Percentiles rank a stretch among this genome's conserved stretches.
Evolutionary conservation across 1,140 invertebrate species (phyloP).

Genomic region (Aethina tumida): DNA sequence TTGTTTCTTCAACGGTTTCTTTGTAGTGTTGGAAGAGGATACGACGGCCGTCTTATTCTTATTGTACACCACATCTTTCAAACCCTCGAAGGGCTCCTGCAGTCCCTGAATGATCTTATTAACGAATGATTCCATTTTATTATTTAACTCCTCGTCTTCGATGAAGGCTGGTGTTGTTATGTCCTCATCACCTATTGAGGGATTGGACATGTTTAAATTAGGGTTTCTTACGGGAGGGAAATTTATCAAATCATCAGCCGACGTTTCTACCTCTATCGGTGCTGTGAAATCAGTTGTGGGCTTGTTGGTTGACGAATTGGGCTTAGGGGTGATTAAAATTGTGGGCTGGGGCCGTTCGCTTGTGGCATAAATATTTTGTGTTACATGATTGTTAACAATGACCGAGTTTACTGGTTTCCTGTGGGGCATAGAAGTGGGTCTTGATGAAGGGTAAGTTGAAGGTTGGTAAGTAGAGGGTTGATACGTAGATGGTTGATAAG

Average conservation of each 20-base stretch:
- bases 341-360: conserved; percentile 41
- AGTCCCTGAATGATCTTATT: conserved; percentile 72
- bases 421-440: conserved; percentile 30
- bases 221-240: conserved; percentile 78
- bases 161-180: conserved; percentile 59
- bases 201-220: conserved; percentile 57
- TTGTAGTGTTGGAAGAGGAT: conserved; percentile 31
- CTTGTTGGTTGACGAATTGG: conserved; percentile 37
- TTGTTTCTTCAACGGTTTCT: conserved; percentile 36
- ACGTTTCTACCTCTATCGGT: conserved; percentile 26
- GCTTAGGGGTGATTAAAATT: conserved; percentile 50
- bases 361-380: conserved; percentile 39
- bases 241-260: conserved; percentile 60
- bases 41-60: conserved; percentile 34
- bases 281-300: conserved; percentile 20
- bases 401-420: conserved; percentile 37
- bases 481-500: conserved; percentile 5
- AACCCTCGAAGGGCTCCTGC: conserved; percentile 67
- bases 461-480: conserved; percentile 12
- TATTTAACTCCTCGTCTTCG: conserved; percentile 62
- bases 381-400: conserved; percentile 47
- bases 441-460: conserved; percentile 21
- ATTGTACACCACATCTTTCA: conserved; percentile 59
- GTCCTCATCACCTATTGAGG: conserved; percentile 41
- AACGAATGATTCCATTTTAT: conserved; percentile 71